Evolutionary conservation across 2,113 vertebrate species (phyloP).

Genomic region (Centrocercus urophasianus): DNA sequence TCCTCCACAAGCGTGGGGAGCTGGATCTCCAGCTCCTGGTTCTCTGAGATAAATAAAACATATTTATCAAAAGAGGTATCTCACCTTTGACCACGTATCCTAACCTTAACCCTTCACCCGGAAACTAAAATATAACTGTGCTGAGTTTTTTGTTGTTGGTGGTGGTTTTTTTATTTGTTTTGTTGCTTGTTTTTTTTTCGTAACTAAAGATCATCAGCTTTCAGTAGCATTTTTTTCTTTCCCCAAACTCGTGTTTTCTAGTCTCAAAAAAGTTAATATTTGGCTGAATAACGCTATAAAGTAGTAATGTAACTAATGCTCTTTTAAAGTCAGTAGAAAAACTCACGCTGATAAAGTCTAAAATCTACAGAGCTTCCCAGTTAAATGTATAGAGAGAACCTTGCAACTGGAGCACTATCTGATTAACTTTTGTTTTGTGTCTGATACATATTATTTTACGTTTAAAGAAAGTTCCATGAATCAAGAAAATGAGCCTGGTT

Average conservation of each 20-base stretch:
- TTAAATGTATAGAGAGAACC: not conserved
- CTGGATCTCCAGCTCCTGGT: not conserved
- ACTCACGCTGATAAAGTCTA: not conserved
- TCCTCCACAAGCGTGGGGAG: not conserved
- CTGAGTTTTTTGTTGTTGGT: too few species aligned
- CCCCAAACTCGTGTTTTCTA: not conserved
- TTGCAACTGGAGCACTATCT: not conserved
- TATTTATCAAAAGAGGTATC: not conserved
- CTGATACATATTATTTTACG: not conserved
- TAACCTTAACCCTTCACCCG: not conserved
- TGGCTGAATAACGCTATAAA: not conserved
- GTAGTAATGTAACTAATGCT: not conserved
- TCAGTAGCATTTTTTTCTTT: not conserved
- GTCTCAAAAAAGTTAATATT: not conserved
- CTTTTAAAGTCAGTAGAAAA: not conserved
- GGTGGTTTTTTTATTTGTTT: too few species aligned
- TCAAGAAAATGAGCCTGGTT: not conserved
- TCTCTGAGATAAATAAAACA: not conserved
- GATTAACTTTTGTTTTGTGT: not conserved
- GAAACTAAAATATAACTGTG: not conserved
- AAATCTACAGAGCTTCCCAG: not conserved
- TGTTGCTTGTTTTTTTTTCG: not conserved
- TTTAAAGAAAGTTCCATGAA: not conserved
- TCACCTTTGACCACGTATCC: not conserved
- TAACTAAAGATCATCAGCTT: not conserved